A percentile compares a stretch with the other conserved stretches of the same genome.
Conservation (phyloP, 30 jellyfish, hydroid and myxozoan genomes). For the Catostylus mosaicus region DNA sequence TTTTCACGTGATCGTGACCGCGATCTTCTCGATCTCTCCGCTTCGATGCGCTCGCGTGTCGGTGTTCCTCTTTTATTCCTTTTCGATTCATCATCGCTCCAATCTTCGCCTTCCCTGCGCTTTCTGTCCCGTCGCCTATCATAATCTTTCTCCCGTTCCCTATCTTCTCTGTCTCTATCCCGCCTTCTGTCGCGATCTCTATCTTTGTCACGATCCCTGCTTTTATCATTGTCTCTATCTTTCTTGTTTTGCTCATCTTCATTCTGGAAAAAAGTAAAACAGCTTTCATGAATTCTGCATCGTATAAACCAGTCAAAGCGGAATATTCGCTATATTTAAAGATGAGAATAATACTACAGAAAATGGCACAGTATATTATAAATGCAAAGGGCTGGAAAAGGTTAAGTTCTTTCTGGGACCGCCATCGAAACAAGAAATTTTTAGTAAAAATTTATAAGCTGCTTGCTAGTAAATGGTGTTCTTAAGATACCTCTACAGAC, state of each 20-base stretch:
- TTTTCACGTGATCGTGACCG: conserved; percentile 78
- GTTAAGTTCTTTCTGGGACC: too few species aligned
- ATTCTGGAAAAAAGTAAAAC: conserved; percentile 28
- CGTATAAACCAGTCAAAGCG: too few species aligned
- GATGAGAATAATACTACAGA: too few species aligned
- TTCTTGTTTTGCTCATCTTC: conserved; percentile 61
- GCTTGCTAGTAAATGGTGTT: too few species aligned
- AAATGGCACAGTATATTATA: background rate
- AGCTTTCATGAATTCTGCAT: background rate
- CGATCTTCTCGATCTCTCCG: conserved; percentile 65
- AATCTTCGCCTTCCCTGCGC: conserved; percentile 72
- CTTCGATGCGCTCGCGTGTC: conserved; percentile 52
- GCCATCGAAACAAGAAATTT: too few species aligned
- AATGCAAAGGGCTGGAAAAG: too few species aligned
- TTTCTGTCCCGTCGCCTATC: conserved; percentile 82
- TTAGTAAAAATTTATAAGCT: too few species aligned
- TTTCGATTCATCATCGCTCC: conserved; percentile 70
- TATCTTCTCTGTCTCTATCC: conserved; percentile 76
- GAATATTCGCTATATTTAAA: too few species aligned
- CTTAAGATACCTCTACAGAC: too few species aligned
- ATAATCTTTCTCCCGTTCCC: conserved; percentile 78
- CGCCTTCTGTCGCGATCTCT: conserved; percentile 86
- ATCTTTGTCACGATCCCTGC: conserved; percentile 68
- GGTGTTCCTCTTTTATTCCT: conserved; percentile 72
- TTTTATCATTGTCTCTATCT: conserved; percentile 63